Percentiles rank a stretch among this genome's conserved stretches.
phyloP scores from a whole-genome alignment of 2,888 invertebrate species.

The Agriopis aurantiaria region DNA sequence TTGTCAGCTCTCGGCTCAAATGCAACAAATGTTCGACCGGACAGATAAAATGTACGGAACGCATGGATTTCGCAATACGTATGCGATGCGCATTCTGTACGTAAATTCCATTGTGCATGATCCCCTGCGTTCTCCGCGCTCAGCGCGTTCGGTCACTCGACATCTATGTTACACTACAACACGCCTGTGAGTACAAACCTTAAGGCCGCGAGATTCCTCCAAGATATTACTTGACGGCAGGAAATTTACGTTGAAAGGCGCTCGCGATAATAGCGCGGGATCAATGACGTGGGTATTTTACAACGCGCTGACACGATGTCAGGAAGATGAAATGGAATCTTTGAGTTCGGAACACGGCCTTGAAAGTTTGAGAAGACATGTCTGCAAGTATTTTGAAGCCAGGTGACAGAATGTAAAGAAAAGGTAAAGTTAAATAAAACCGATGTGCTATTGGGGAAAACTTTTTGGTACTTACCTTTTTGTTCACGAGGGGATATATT shows the following conservation, averaged over 20 bases:
- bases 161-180: not conserved
- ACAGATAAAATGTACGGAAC: too few relatives aligned
- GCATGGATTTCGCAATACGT: too few relatives aligned
- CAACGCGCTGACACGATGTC: constrained; percentile 6
- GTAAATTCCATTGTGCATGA: too few relatives aligned
- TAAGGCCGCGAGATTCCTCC: constrained; percentile 6
- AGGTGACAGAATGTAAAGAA: not conserved
- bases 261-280: constrained; percentile 11
- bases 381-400: not conserved
- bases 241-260: constrained; percentile 27
- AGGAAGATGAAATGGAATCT: constrained; percentile 6
- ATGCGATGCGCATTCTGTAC: too few relatives aligned
- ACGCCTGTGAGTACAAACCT: not conserved
- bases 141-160: not conserved
- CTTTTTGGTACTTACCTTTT: too few relatives aligned
- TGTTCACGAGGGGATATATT: too few relatives aligned
- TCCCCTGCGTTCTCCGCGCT: too few relatives aligned
- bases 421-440: not conserved
- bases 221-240: constrained; percentile 21
- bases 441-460: not conserved
- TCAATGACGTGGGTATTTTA: constrained; percentile 11
- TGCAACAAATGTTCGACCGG: too few relatives aligned
- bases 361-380: not conserved
- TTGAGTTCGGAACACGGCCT: not conserved
- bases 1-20: too few relatives aligned